These are phyloP conservation scores for Accipiter cooperii DNA, from an alignment of 2,113 vertebrate genomes.

Conservation along the genomic window DNA sequence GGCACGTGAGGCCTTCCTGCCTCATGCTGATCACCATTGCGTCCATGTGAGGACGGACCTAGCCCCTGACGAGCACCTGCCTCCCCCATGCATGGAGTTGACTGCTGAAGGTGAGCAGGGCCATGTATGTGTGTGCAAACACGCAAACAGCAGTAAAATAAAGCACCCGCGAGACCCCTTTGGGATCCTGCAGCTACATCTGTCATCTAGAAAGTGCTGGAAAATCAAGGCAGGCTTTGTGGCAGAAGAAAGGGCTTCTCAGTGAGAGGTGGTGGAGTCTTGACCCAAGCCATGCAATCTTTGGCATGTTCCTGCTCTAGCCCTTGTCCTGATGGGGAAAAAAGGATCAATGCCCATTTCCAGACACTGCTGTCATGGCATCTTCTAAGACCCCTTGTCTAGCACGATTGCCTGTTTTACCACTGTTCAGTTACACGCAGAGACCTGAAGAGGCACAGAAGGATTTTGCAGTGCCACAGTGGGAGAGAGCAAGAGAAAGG, in stretches of 20 bases:
- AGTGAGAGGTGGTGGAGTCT: fast-evolving
- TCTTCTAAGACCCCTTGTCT: not conserved
- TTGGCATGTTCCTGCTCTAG: not conserved
- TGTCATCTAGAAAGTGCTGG: not conserved
- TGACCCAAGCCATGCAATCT: not conserved
- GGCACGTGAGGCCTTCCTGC: not conserved
- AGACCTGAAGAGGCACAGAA: not conserved
- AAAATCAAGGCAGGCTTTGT: not conserved
- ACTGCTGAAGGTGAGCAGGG: not conserved
- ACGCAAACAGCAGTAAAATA: not conserved
- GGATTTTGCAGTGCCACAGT: not conserved
- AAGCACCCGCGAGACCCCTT: not conserved
- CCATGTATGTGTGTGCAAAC: not conserved
- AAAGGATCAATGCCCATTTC: not conserved
- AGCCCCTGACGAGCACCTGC: not conserved
- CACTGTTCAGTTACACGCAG: not conserved
- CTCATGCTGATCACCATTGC: fast-evolving
- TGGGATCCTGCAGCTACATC: not conserved
- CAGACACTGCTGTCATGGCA: not conserved
- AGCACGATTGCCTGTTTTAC: not conserved
- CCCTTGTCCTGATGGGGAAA: not conserved
- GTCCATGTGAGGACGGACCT: not conserved
- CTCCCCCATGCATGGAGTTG: not conserved
- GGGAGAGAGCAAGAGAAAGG: not conserved
- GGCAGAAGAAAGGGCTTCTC: not conserved